These are phyloP conservation scores for Cyanistes caeruleus DNA, from an alignment of 2,113 vertebrate species.

Conservation along the genomic window DNA sequence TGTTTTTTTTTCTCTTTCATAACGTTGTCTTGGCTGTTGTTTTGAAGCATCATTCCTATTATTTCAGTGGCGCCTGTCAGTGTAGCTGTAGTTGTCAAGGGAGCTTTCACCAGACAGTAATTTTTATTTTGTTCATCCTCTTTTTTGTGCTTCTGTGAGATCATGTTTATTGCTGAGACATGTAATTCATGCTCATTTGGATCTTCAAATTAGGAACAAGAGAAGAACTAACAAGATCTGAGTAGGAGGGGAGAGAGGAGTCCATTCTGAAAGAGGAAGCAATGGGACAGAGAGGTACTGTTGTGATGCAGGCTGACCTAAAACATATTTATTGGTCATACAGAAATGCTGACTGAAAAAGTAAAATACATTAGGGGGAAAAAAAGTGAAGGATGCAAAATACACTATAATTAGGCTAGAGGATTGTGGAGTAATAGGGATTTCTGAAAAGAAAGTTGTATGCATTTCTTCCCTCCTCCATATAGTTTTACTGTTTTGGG, in stretches of 20 bases:
- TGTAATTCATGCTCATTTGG: constrained; percentile 35
- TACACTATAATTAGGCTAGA: background rate
- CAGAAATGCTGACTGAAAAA: background rate
- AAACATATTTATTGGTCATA: background rate
- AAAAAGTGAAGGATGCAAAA: background rate
- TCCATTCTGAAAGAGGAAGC: background rate
- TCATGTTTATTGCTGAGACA: constrained; percentile 50
- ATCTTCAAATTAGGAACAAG: constrained; percentile 23
- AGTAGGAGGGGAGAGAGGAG: background rate
- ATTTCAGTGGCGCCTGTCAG: constrained; percentile 63
- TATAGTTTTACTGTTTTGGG: background rate
- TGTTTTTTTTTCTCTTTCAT: constrained; percentile 39
- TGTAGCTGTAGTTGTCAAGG: constrained; percentile 55
- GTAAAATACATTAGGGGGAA: background rate
- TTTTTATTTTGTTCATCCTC: constrained; percentile 43
- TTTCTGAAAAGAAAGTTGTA: background rate
- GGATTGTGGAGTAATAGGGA: background rate
- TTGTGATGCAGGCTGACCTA: background rate
- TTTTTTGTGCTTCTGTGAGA: constrained; percentile 39
- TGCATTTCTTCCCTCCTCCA: background rate
- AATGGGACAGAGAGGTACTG: background rate
- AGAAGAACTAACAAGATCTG: background rate
- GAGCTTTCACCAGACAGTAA: constrained; percentile 38
- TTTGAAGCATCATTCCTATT: constrained; percentile 56
- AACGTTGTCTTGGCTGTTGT: constrained; percentile 57